Conservation (phyloP, 2,113 vertebrate species). For the Pygoscelis antarcticus region DNA sequence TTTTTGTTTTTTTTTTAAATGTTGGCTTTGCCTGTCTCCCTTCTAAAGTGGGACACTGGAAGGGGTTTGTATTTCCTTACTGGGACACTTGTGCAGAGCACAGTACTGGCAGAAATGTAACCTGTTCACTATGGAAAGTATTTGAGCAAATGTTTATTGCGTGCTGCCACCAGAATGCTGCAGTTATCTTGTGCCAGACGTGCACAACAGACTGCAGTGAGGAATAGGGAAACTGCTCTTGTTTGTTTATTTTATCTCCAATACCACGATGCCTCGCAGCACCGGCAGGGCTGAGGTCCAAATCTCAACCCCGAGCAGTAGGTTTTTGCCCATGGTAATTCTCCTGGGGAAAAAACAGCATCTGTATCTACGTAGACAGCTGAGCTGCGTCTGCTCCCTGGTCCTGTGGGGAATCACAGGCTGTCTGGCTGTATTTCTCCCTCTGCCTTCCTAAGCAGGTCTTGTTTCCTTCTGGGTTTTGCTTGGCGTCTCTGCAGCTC, state of each 20-base stretch:
- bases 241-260: conserved; percentile 60
- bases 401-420: not conserved
- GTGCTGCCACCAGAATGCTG: conserved; percentile 25
- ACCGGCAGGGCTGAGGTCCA: conserved; percentile 14
- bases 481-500: not conserved
- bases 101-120: conserved; percentile 41
- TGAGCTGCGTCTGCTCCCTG: not conserved
- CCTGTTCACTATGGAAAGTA: conserved; percentile 59
- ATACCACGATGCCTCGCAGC: not conserved
- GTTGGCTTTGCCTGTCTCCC: not conserved
- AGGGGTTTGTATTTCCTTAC: conserved; percentile 51
- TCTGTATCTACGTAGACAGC: conserved; percentile 19
- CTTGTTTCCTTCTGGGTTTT: not conserved
- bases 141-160: conserved; percentile 50
- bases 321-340: not conserved
- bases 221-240: conserved; percentile 29
- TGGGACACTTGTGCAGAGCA: conserved; percentile 5
- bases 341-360: conserved; percentile 8
- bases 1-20: too few relatives aligned
- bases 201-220: conserved; percentile 9
- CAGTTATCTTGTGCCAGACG: conserved; percentile 31
- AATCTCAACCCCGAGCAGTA: not conserved
- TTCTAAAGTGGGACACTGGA: not conserved
- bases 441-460: not conserved
- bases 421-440: not conserved